Conservation (phyloP, 2,888 invertebrate species). For the Philopedon plagiatum region DNA sequence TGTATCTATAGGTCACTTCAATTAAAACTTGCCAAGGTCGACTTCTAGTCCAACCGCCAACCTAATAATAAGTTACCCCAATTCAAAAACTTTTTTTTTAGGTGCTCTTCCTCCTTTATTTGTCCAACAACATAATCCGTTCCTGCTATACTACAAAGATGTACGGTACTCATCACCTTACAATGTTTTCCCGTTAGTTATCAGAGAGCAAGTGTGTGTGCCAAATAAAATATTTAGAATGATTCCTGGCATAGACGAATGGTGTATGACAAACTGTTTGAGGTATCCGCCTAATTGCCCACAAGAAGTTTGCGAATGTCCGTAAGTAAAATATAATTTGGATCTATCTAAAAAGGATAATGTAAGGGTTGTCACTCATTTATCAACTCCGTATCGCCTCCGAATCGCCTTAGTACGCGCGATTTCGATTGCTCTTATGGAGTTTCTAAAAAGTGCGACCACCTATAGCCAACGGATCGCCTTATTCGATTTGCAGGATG, state of each 20-base stretch:
- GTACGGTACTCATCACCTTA: constrained; percentile 74
- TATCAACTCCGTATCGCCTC: too few species aligned
- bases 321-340: constrained; percentile 75
- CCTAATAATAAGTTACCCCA: too few species aligned
- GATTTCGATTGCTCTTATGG: too few species aligned
- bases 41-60: too few species aligned
- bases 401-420: too few species aligned
- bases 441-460: too few species aligned
- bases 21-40: too few species aligned
- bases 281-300: constrained; percentile 92
- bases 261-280: constrained; percentile 90
- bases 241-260: constrained; percentile 83
- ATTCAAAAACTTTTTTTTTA: constrained; percentile 57
- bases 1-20: too few species aligned
- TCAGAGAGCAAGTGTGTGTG: constrained; percentile 87
- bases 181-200: constrained; percentile 81
- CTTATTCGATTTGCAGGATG: too few species aligned
- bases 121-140: constrained; percentile 79
- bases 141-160: constrained; percentile 84
- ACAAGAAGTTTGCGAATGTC: constrained; percentile 81
- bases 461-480: too few species aligned
- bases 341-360: too few species aligned
- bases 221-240: constrained; percentile 76
- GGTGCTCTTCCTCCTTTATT: constrained; percentile 78
- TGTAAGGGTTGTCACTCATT: too few species aligned